Conservation (phyloP, 1,140 invertebrate genomes). For the Ceratoteleas bidentatus region DNA sequence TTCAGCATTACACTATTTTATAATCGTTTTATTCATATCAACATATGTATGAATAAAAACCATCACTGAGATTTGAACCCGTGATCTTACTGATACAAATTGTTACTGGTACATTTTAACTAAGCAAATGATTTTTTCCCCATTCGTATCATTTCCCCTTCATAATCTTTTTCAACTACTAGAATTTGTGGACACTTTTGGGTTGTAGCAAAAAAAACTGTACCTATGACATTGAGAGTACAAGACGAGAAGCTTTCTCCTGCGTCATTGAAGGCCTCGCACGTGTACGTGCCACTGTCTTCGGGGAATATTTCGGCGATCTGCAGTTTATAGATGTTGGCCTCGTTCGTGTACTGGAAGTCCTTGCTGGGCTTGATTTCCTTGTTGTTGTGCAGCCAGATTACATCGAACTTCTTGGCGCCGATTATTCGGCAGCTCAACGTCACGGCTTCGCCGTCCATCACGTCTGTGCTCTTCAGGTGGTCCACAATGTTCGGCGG, state of each 20-base stretch:
- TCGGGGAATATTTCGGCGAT: constrained; percentile 98
- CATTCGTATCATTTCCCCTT: too few relatives aligned
- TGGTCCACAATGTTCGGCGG: constrained; percentile 93
- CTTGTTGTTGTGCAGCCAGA: constrained; percentile 98
- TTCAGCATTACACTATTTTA: too few relatives aligned
- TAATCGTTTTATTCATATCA: too few relatives aligned
- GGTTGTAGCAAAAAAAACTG: background rate
- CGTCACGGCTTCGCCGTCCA: constrained; percentile 92
- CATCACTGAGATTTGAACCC: too few relatives aligned
- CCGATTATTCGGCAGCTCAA: constrained; percentile 93
- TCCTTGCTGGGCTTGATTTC: constrained; percentile 98
- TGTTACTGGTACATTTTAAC: too few relatives aligned
- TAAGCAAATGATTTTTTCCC: too few relatives aligned
- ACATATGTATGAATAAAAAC: too few relatives aligned
- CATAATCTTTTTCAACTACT: too few relatives aligned
- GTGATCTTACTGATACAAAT: too few relatives aligned
- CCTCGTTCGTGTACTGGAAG: constrained; percentile 95
- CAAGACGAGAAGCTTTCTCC: constrained; percentile 96
- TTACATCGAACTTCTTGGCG: constrained; percentile 93
- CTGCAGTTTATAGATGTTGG: constrained; percentile 93
- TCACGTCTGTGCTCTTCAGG: constrained; percentile 89
- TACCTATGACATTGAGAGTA: constrained; percentile 89
- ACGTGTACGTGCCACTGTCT: constrained; percentile 96
- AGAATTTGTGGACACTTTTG: too few relatives aligned
- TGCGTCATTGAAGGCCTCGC: constrained; percentile 97